phyloP scores from a whole-genome alignment of 1,140 invertebrate species.

The Bombus superbus region DNA sequence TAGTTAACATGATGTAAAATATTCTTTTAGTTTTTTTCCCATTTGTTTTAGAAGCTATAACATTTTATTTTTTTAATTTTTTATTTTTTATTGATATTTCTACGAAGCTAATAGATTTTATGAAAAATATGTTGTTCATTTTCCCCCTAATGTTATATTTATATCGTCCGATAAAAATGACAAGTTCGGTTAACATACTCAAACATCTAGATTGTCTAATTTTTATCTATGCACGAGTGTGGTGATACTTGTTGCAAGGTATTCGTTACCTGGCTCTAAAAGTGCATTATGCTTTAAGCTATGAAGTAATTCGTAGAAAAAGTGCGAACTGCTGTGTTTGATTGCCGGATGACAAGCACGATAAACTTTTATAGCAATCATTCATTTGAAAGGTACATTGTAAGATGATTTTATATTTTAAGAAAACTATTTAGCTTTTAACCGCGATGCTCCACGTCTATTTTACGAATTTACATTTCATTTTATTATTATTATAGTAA shows the following conservation, averaged over 20 bases:
- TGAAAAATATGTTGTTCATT: background rate
- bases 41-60: background rate
- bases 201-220: background rate
- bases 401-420: slow-evolving; percentile 27
- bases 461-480: slow-evolving; percentile 37
- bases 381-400: background rate
- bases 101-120: background rate
- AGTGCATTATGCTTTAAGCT: slow-evolving; percentile 46
- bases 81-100: background rate
- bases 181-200: background rate
- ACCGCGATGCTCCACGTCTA: slow-evolving; percentile 4
- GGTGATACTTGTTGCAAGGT: slow-evolving; percentile 36
- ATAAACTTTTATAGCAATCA: background rate
- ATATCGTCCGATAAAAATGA: background rate
- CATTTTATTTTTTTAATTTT: background rate
- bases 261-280: slow-evolving; percentile 45
- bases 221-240: slow-evolving; percentile 34
- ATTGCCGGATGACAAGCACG: background rate
- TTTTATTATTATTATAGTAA: slow-evolving; percentile 16
- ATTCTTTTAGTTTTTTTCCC: background rate
- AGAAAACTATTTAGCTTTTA: slow-evolving; percentile 14
- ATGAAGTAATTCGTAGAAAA: slow-evolving; percentile 6
- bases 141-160: background rate
- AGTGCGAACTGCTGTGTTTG: background rate
- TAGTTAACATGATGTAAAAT: slow-evolving; percentile 11